phyloP scores from a whole-genome alignment of 2,113 vertebrate genomes.

The human (Homo sapiens) region GRCh38 chr18:58621501-58622000 shows the following conservation, averaged over 20 bases:
- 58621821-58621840: background rate
- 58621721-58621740: rapidly evolving
- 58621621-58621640: background rate
- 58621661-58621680: background rate
- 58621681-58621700: background rate
- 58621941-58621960: background rate
- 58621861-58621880: background rate
- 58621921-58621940: background rate
- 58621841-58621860: background rate
- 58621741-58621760: background rate
- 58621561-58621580: background rate
- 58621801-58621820: background rate
- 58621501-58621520: too few species aligned
- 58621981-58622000: background rate
- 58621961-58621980: background rate
- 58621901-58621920: background rate
- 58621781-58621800: background rate
- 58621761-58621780: background rate
- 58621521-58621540: too few species aligned
- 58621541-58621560: too few species aligned
- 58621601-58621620: background rate
- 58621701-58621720: background rate
- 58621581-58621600: background rate
- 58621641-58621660: constrained; percentile 1
- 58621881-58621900: background rate